These are phyloP conservation scores for Brachionus paranguensis DNA, from an alignment of 1,140 invertebrate species.

Conservation along the genomic window DNA sequence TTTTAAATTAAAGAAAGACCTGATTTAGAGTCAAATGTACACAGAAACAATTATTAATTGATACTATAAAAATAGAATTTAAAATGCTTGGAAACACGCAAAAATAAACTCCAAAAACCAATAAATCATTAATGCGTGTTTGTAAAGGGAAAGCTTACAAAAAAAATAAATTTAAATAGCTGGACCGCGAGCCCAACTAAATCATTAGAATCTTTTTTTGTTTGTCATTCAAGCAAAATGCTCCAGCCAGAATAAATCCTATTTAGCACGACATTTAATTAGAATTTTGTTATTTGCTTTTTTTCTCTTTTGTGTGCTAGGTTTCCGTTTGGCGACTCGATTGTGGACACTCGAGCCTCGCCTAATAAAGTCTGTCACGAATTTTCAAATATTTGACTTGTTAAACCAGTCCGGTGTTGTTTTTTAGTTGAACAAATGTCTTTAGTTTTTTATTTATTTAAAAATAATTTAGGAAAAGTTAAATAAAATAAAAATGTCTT, in stretches of 20 bases:
- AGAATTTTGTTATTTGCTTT: neutral
- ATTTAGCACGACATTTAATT: neutral
- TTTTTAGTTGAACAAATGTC: neutral
- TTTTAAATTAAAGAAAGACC: neutral
- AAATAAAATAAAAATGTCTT: too few species aligned
- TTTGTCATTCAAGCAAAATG: neutral
- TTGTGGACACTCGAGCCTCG: neutral
- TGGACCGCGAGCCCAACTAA: neutral
- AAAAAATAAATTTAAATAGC: too few species aligned
- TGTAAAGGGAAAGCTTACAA: neutral
- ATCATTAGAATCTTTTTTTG: neutral
- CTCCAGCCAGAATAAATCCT: neutral
- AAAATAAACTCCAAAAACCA: neutral
- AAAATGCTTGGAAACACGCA: neutral
- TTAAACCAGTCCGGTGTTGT: neutral
- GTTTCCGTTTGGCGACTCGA: neutral
- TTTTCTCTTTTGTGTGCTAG: neutral
- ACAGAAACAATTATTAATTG: neutral
- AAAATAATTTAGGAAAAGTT: too few species aligned
- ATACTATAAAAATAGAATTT: neutral
- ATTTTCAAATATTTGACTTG: neutral
- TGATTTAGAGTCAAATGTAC: neutral
- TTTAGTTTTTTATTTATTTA: too few species aligned
- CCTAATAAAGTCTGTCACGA: neutral
- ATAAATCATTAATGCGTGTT: neutral